A percentile compares a stretch with the other conserved stretches of the same genome.
Conservation (phyloP, 1,140 invertebrate genomes). For the Habropoda laboriosa region DNA sequence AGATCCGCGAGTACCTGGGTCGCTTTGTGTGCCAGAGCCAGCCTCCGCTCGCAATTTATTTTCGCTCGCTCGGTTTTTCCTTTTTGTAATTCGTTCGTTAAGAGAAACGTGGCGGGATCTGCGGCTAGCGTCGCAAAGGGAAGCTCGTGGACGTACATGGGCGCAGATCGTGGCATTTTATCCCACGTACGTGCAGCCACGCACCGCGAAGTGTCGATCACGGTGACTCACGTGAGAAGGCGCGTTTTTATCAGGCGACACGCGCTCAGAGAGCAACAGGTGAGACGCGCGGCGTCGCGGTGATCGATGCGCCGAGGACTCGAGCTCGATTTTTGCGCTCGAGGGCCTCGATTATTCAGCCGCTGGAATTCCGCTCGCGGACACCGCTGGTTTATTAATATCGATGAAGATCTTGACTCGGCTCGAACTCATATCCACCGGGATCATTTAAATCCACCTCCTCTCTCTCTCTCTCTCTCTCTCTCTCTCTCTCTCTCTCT, state of each 20-base stretch:
- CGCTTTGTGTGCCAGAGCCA: conserved; percentile 33
- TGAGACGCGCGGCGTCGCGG: conserved; percentile 19
- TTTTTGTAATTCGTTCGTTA: conserved; percentile 32
- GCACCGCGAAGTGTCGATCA: background rate
- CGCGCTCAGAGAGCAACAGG: conserved; percentile 12
- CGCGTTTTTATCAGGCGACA: conserved; percentile 39
- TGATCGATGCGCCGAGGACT: conserved; percentile 45
- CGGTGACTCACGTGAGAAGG: conserved; percentile 35
- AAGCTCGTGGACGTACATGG: conserved; percentile 21
- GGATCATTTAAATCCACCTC: no score
- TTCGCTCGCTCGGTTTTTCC: background rate
- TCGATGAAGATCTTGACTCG: conserved; percentile 10
- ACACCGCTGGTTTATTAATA: conserved; percentile 24
- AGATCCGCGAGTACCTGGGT: conserved; percentile 4
- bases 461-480: no score
- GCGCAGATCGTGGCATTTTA: conserved; percentile 3
- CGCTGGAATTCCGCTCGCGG: background rate
- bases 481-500: no score
- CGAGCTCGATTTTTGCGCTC: conserved; percentile 22
- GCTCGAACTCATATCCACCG: no score
- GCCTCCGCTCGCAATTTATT: conserved; percentile 4
- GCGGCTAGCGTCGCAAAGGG: background rate
- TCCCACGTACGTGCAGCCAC: conserved; percentile 17
- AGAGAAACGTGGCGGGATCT: conserved; percentile 4
- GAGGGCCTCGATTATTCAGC: background rate